A percentile compares a stretch with the other conserved stretches of the same genome.
Evolutionary conservation across 2,113 vertebrate genomes (phyloP).

Genomic region (Aspidoscelis tigris): DNA sequence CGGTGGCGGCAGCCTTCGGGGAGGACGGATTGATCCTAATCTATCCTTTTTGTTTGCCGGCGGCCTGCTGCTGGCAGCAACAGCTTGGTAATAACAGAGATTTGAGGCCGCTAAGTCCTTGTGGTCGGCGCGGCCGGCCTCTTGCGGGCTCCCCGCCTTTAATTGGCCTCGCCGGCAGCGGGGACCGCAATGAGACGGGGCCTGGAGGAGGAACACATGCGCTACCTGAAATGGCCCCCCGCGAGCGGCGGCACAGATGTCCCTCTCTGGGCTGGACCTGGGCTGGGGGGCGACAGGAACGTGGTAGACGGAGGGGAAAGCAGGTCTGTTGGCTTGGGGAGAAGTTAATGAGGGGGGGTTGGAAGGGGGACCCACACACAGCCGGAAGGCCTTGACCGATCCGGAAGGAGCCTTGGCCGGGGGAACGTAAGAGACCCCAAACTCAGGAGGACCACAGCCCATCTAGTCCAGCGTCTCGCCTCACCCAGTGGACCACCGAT

Average conservation of each 20-base stretch:
- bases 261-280: constrained; percentile 24
- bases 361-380: no score
- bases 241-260: constrained; percentile 80
- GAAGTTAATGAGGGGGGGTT: constrained; percentile 61
- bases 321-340: constrained; percentile 40
- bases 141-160: constrained; percentile 62
- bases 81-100: constrained; percentile 86
- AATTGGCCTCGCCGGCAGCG: constrained; percentile 80
- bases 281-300: constrained; percentile 53
- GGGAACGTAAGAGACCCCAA: no score
- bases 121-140: constrained; percentile 76
- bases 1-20: constrained; percentile 76
- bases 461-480: not conserved
- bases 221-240: constrained; percentile 77
- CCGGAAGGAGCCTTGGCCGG: not conserved
- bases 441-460: no score
- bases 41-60: constrained; percentile 80
- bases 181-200: constrained; percentile 74
- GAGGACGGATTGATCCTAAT: constrained; percentile 82
- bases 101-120: constrained; percentile 80
- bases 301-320: constrained; percentile 41
- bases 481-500: not conserved
- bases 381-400: no score
- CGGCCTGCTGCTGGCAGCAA: constrained; percentile 81
- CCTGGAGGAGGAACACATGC: constrained; percentile 82